These are phyloP conservation scores for Ictalurus furcatus DNA, from an alignment of 2,113 vertebrate genomes.

Conservation along the genomic window DNA sequence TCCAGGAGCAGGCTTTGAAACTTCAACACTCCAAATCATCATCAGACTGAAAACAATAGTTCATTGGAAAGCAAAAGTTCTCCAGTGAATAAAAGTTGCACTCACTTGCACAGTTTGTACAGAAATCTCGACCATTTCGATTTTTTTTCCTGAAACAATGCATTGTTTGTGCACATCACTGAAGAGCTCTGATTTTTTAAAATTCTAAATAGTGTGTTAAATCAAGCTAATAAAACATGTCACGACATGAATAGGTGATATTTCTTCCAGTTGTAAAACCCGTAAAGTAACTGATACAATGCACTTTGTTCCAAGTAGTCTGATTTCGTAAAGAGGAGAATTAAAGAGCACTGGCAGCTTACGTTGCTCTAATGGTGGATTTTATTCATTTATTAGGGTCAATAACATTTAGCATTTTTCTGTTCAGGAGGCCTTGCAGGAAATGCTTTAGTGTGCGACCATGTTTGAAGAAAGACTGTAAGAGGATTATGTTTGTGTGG, in stretches of 20 bases:
- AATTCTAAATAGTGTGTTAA: background rate
- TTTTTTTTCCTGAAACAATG: background rate
- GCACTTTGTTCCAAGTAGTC: constrained; percentile 1
- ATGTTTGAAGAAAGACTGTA: background rate
- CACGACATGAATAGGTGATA: background rate
- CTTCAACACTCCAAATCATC: background rate
- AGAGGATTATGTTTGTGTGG: constrained; percentile 13
- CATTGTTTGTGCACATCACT: background rate
- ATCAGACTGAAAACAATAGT: background rate
- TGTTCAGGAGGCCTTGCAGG: background rate
- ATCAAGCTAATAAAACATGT: background rate
- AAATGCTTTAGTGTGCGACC: background rate
- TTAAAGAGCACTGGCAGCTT: background rate
- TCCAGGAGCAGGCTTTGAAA: background rate
- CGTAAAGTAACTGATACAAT: background rate
- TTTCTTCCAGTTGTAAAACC: background rate
- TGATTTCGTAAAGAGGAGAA: constrained; percentile 15
- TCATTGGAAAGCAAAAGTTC: background rate
- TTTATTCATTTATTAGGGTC: background rate
- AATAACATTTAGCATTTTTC: background rate
- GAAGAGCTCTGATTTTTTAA: background rate
- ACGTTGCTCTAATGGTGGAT: background rate
- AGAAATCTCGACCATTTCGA: too few species aligned
- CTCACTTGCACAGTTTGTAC: background rate
- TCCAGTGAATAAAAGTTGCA: background rate